Evolutionary conservation across 2,888 invertebrate species (phyloP).

Genomic region (Proisotoma minuta): DNA sequence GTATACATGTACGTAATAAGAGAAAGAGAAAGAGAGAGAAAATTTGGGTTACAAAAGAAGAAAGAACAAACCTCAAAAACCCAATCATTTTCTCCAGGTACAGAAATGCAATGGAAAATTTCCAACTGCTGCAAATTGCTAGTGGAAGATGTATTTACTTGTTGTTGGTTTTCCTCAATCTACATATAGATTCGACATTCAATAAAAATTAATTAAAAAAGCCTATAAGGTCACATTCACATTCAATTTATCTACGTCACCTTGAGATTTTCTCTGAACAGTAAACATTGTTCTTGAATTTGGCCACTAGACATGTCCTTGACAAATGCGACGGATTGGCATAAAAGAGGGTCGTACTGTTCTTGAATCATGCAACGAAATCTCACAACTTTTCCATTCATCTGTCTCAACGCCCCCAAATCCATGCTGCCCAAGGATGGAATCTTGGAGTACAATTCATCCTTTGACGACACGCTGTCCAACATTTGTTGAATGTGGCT

Average conservation of each 20-base stretch:
- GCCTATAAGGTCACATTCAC: neutral
- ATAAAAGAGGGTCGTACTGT: conserved; percentile 9
- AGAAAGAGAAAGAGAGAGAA: too few species aligned
- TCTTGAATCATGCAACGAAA: conserved; percentile 35
- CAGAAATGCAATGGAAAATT: conserved; percentile 12
- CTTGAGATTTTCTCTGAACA: conserved; percentile 11
- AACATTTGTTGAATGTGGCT: too few species aligned
- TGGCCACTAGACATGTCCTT: conserved; percentile 8
- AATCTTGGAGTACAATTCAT: neutral
- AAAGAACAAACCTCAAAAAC: neutral
- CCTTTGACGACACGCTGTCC: neutral
- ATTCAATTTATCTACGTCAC: neutral
- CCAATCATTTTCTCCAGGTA: conserved; percentile 27
- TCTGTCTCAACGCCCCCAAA: neutral
- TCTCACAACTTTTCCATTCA: conserved; percentile 21
- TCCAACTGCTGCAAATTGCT: conserved; percentile 1
- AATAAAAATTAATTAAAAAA: neutral
- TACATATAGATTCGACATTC: neutral
- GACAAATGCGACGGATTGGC: neutral
- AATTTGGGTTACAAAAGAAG: too few species aligned
- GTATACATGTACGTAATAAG: too few species aligned
- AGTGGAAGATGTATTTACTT: neutral
- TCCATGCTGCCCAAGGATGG: neutral
- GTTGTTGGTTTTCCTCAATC: neutral
- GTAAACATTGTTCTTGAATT: neutral